Base-by-base conservation (phyloP, 2,797 vertebrate genomes). In the Aeoliscus strigatus region DNA sequence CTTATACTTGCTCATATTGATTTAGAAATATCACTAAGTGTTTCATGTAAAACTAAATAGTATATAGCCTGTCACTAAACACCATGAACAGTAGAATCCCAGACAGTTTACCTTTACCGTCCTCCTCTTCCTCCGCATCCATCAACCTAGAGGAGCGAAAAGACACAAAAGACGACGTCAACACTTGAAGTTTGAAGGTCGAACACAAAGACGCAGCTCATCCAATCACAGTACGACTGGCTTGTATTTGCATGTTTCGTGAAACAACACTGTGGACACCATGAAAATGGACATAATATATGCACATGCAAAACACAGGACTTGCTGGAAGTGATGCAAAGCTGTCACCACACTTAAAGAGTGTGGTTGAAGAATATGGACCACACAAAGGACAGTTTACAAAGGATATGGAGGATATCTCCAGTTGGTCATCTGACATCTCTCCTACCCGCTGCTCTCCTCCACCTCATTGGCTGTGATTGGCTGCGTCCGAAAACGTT, bases 401-500 rank as follows among this genome's bases (percentile, higher is more conserved):
- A n/a, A n/a, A n/a, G n/a, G n/a, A n/a, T n/a, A n/a, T n/a, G n/a
- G n/a, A n/a, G n/a, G n/a, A n/a, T n/a, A n/a, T n/a, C n/a, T n/a
- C n/a, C n/a, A n/a, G n/a, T n/a, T n/a, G n/a, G n/a, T n/a, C n/a
- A n/a, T n/a, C n/a, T n/a, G n/a, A 68, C 42, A 42, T 43, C 13
- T 34, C 12, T 26, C 79, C 38, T 86, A 88, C 87, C 87, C 78
- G 44, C 77, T 59, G 54, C 80, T 86, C 48, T 86, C 86, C 73
- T 86, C 77, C 85, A 87, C 74, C 74, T 90, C 88, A 14, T 54
- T 74, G 50, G 86, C 85, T n/a, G 88, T 90, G 60, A 90, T 75
- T 0, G 90, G 90, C 61, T 91, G 89, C 0, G 89, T 90, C 74
- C 84, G 76, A 80, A 90, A 90, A 44, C 88, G 87, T 10, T 89